Base-by-base conservation (phyloP, 1,140 invertebrate genomes). In the Pentalonia nigronervosa region DNA sequence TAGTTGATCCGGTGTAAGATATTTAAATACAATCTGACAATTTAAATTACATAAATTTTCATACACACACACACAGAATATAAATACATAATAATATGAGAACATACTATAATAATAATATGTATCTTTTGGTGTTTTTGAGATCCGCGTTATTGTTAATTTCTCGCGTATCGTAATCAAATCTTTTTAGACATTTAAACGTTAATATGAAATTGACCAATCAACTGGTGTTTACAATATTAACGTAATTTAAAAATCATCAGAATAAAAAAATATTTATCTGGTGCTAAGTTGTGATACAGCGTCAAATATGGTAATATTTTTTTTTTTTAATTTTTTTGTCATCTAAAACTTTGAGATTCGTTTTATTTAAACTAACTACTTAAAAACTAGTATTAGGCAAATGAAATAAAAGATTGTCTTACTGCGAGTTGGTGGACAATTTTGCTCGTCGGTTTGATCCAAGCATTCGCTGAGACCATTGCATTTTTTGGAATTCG, bases 391-490 rank as follows among this genome's bases (percentile, higher is more conserved):
- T n/a, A n/a, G n/a, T n/a, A n/a, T n/a, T n/a, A n/a, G n/a, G n/a
- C n/a, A n/a, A n/a, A n/a, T n/a, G 14, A 76, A 76, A 76, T 76
- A 2, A 76, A 76, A 53, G n/a, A 76, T 76, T 7, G 2, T 50
- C 83, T 92, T 76, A 94, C 93, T 90, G n/a, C 41, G 21, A 53
- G 48, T 56, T 50, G 36, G 41, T 20, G 60, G 47, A 81, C 93
- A 93, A n/a, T 83, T 41, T 20, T 8, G 47, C 95, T 96, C 96
- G 94, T 96, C 96, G 41, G 95, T 95, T 53, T 95, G 94, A 93
- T 96, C 96, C 14, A 94, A 93, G 94, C 96, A 97, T 93, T 97
- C 95, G n/a, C 92, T 7, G 0, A 94, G 76, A 41, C 95, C 95
- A 86, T 96, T 95, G 94, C 96, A 96, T 36, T 95, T 41, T 48